Conservation (phyloP, 2,113 vertebrate genomes). For the Oenanthe oenanthe region DNA sequence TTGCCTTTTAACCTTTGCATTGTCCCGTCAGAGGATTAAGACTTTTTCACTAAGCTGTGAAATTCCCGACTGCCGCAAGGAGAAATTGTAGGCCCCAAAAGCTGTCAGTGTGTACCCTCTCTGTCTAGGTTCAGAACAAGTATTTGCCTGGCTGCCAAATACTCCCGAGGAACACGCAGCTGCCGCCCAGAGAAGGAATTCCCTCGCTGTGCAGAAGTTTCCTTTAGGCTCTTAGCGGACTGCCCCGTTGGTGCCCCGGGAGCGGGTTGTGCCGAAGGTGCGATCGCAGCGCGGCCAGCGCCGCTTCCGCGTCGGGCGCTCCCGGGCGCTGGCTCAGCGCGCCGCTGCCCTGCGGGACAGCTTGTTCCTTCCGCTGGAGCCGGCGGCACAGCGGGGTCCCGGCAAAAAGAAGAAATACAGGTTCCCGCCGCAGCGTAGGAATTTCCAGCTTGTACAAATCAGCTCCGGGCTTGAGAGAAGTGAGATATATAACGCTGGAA, state of each 20-base stretch:
- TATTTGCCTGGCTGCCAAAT: not conserved
- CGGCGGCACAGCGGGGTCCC: not conserved
- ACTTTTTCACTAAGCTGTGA: not conserved
- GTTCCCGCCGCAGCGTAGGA: not conserved
- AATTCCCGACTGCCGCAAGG: not conserved
- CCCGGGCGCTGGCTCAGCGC: not conserved
- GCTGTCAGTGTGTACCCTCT: not conserved
- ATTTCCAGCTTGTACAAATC: slow-evolving; percentile 28
- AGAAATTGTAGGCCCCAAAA: not conserved
- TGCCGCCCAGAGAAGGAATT: not conserved
- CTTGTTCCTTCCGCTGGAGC: slow-evolving; percentile 25
- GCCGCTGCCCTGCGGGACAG: not conserved
- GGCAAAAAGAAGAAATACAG: slow-evolving; percentile 43
- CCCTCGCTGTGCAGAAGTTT: rapidly evolving
- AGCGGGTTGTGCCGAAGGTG: not conserved
- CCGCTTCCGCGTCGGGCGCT: not conserved
- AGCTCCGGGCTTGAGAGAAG: not conserved
- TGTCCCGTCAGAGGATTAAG: not conserved
- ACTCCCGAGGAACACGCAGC: not conserved
- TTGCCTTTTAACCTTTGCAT: not conserved
- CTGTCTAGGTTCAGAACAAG: not conserved
- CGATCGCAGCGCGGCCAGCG: not conserved
- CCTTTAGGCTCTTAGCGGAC: not conserved
- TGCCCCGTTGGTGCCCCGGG: not conserved
- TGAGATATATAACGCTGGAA: slow-evolving; percentile 32